Percentiles rank a stretch among this genome's conserved stretches.
These are phyloP conservation scores for Diadegma fenestrale DNA, from an alignment of 2,888 invertebrate species.

Conservation along the genomic window DNA sequence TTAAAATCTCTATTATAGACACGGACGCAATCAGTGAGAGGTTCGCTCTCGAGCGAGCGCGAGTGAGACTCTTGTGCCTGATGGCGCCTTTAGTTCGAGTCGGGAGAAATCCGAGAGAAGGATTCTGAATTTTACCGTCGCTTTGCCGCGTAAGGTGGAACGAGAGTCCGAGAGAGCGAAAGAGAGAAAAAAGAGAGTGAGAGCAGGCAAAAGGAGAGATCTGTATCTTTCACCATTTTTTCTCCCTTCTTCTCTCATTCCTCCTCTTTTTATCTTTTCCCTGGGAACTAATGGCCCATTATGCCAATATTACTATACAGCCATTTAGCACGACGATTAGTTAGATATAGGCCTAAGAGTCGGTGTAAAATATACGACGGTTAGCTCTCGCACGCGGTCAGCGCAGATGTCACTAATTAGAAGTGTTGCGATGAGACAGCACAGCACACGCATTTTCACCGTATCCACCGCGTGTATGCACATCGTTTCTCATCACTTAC, in stretches of 20 bases:
- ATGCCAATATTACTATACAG: conserved; percentile 41
- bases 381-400: conserved; percentile 60
- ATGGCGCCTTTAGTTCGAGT: conserved; percentile 36
- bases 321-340: conserved; percentile 49
- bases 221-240: conserved; percentile 27
- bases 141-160: conserved; percentile 10
- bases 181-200: conserved; percentile 18
- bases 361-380: conserved; percentile 63
- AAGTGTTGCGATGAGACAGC: conserved; percentile 53
- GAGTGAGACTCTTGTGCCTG: conserved; percentile 59
- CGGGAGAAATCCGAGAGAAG: conserved; percentile 63
- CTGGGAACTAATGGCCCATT: conserved; percentile 26
- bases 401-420: conserved; percentile 68
- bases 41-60: conserved; percentile 31
- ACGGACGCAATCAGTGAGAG: conserved; percentile 71
- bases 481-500: conserved; percentile 21
- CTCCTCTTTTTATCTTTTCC: conserved; percentile 19
- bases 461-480: conserved; percentile 48
- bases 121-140: conserved; percentile 45
- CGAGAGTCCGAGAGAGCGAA: neutral
- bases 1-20: conserved; percentile 77
- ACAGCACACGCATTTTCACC: conserved; percentile 57
- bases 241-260: neutral
- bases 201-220: conserved; percentile 5
- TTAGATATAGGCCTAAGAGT: conserved; percentile 33